A percentile compares a stretch with the other conserved stretches of the same genome.
These are phyloP conservation scores for Neolamprologus caudopunctatus DNA, from an alignment of 2,113 vertebrate species.

Conservation along the genomic window DNA sequence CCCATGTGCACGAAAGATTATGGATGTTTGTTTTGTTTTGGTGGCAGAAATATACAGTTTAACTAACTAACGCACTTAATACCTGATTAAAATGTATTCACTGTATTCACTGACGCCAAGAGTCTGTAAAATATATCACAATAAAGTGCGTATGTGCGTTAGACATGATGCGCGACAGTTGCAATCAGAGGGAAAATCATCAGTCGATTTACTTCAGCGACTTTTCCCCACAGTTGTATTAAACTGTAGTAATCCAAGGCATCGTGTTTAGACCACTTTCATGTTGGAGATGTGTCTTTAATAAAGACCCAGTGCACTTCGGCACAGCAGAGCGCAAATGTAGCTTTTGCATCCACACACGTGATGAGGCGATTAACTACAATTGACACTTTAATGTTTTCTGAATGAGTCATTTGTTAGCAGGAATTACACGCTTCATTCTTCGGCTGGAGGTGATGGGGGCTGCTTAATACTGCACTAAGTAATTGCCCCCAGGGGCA, in stretches of 20 bases:
- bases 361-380: conserved; percentile 31
- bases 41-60: background rate
- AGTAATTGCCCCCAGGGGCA: conserved; percentile 45
- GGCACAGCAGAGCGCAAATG: background rate
- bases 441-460: conserved; percentile 31
- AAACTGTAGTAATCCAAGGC: background rate
- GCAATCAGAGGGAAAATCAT: background rate
- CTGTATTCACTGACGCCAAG: background rate
- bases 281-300: background rate
- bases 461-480: conserved; percentile 32
- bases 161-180: background rate
- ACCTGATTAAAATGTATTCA: background rate
- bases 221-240: background rate
- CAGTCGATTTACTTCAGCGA: background rate
- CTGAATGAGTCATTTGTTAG: conserved; percentile 52
- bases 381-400: conserved; percentile 41
- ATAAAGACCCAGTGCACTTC: background rate
- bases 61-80: background rate
- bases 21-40: background rate
- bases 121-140: background rate
- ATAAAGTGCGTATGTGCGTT: background rate
- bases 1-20: background rate
- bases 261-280: background rate
- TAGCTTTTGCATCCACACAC: background rate
- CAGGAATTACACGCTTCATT: conserved; percentile 52